Conservation (phyloP, 2,888 invertebrate species). For the Labia minor region DNA sequence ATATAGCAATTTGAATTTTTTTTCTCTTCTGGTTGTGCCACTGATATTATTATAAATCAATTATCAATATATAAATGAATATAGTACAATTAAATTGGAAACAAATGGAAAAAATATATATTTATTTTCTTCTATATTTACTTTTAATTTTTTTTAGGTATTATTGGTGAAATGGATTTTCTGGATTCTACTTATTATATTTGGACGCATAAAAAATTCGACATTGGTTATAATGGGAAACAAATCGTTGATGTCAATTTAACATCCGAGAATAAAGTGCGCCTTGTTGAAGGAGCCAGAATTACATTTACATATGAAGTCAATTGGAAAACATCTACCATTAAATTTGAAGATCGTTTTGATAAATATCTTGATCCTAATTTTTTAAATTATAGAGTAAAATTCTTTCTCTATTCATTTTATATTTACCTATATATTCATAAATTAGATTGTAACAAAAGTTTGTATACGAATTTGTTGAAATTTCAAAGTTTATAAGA, state of each 20-base stretch:
- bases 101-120: too few relatives aligned
- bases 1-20: too few relatives aligned
- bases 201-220: constrained; percentile 97
- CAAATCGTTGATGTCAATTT: constrained; percentile 97
- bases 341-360: constrained; percentile 88
- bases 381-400: constrained; percentile 94
- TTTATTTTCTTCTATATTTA: too few relatives aligned
- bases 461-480: too few relatives aligned
- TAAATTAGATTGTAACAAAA: too few relatives aligned
- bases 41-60: too few relatives aligned
- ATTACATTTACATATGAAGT: constrained; percentile 94
- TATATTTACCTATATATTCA: too few relatives aligned
- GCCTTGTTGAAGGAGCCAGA: constrained; percentile 60
- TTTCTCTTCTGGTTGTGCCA: too few relatives aligned
- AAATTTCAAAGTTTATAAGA: too few relatives aligned
- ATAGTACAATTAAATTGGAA: too few relatives aligned
- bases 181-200: constrained; percentile 63
- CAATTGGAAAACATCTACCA: constrained; percentile 79
- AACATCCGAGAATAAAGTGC: constrained; percentile 83
- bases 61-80: too few relatives aligned
- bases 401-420: constrained; percentile 27
- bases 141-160: constrained; percentile 44
- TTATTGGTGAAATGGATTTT: constrained; percentile 78
- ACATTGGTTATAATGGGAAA: constrained; percentile 90
- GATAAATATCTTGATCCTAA: constrained; percentile 98